phyloP scores from a whole-genome alignment of 2,888 invertebrate genomes.

The Aethes cnicana region DNA sequence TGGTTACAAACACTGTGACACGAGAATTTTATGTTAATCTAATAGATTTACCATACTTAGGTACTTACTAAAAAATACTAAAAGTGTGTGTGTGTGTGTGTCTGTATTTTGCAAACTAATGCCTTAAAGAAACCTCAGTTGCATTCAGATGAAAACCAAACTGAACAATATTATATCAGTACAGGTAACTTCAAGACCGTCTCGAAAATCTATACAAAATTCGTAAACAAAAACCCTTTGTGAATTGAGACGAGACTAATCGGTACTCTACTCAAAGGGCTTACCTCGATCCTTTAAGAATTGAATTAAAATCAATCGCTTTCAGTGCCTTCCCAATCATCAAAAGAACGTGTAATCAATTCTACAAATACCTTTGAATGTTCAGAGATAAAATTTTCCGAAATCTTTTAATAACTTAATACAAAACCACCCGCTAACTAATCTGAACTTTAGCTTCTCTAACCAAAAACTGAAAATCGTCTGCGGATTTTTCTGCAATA shows the following conservation, averaged over 20 bases:
- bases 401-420: constrained; percentile 33
- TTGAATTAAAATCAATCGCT: constrained; percentile 75
- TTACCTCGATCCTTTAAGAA: constrained; percentile 48
- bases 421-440: not conserved
- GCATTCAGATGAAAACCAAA: no score
- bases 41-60: no score
- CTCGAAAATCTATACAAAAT: not conserved
- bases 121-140: no score
- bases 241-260: constrained; percentile 60
- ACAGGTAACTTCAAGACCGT: no score
- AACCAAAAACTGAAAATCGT: constrained; percentile 18
- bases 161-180: no score
- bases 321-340: constrained; percentile 48
- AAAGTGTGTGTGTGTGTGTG: no score
- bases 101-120: no score
- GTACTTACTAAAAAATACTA: no score
- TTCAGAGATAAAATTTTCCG: constrained; percentile 43
- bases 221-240: constrained; percentile 43
- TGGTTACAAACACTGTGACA: no score
- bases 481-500: not conserved
- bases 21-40: no score
- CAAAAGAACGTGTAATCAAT: constrained; percentile 79
- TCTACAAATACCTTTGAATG: constrained; percentile 74
- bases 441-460: constrained; percentile 5
- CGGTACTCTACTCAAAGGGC: constrained; percentile 55